phyloP scores from a whole-genome alignment of 2,888 invertebrate species.

The Cantharis lateralis region DNA sequence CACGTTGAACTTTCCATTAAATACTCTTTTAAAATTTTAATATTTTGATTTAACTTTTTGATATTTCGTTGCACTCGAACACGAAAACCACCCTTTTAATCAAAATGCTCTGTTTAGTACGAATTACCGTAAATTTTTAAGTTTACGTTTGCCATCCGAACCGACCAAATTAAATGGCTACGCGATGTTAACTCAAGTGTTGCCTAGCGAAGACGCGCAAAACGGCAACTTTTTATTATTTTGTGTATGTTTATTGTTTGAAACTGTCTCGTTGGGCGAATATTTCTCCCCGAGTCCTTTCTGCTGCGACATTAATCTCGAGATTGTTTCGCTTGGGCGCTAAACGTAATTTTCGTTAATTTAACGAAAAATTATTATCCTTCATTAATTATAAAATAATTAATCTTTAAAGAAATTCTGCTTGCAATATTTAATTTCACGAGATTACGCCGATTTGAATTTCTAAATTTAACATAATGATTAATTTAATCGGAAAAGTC shows the following conservation, averaged over 20 bases:
- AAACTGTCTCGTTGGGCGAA: not conserved
- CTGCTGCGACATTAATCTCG: not conserved
- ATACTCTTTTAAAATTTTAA: not conserved
- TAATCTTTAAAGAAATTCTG: not conserved
- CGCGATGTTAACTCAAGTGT: not conserved
- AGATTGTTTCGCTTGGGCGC: not conserved
- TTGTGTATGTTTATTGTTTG: not conserved
- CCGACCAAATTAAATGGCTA: not conserved
- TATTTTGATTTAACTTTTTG: not conserved
- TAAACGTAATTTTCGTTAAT: not conserved
- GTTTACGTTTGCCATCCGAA: not conserved
- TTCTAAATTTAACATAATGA: not conserved
- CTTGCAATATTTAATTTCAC: not conserved
- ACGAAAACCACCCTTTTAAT: not conserved
- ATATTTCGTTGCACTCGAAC: not conserved
- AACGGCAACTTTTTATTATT: not conserved
- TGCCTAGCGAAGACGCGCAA: not conserved
- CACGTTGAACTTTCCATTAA: constrained; percentile 6
- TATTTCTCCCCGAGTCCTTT: not conserved
- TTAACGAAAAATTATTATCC: not conserved
- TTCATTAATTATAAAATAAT: not conserved
- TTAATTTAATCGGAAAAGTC: not conserved
- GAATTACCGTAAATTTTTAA: not conserved
- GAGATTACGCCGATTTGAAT: not conserved
- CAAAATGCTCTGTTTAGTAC: not conserved